These are phyloP conservation scores for Sinelater perroti DNA, from an alignment of 2,888 invertebrate species.

Conservation along the genomic window DNA sequence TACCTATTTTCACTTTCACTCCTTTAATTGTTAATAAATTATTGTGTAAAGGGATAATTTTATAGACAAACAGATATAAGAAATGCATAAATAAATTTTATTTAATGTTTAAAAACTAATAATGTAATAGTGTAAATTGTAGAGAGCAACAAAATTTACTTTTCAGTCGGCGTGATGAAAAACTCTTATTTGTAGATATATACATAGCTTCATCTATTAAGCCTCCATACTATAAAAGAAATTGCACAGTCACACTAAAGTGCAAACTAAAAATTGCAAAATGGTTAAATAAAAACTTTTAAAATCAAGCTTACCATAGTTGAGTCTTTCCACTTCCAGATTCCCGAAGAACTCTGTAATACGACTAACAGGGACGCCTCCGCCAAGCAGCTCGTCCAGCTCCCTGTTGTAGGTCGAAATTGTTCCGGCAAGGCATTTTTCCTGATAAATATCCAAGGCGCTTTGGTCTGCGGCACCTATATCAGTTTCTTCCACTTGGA, in stretches of 20 bases:
- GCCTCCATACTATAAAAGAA: conserved; percentile 74
- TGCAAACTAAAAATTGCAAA: conserved; percentile 69
- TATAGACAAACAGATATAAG: too few relatives aligned
- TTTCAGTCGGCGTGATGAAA: conserved; percentile 70
- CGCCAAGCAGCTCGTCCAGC: conserved; percentile 70
- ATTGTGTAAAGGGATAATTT: too few relatives aligned
- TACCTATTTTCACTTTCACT: too few relatives aligned
- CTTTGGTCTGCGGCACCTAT: conserved; percentile 44
- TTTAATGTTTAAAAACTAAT: too few relatives aligned
- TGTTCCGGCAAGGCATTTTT: conserved; percentile 60
- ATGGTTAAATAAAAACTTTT: not conserved
- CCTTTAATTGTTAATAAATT: too few relatives aligned
- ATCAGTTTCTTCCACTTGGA: conserved; percentile 32
- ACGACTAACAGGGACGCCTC: conserved; percentile 73
- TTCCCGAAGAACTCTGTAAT: conserved; percentile 78
- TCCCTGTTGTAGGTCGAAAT: conserved; percentile 75
- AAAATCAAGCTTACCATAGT: conserved; percentile 69
- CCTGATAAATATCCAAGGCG: conserved; percentile 54
- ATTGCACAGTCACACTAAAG: conserved; percentile 77
- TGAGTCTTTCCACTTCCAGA: conserved; percentile 84
- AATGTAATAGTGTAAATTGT: too few relatives aligned
- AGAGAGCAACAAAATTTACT: too few relatives aligned
- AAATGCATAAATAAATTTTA: too few relatives aligned
- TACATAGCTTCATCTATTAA: conserved; percentile 74
- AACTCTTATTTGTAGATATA: conserved; percentile 81